Conservation (phyloP, 2,888 invertebrate genomes). For the Acronicta aceris region DNA sequence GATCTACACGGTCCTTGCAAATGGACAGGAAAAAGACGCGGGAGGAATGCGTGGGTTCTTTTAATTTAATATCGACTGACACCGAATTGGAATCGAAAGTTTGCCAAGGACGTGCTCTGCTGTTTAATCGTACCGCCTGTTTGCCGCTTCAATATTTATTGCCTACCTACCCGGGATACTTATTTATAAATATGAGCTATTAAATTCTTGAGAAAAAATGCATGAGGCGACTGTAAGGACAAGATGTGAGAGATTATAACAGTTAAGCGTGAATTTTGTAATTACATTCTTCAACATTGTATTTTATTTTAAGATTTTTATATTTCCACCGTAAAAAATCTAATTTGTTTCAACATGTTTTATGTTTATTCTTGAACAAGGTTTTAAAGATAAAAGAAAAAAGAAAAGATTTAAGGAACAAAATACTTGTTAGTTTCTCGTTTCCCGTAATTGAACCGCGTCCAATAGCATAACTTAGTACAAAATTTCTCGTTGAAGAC, state of each 20-base stretch:
- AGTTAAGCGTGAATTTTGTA: conserved; percentile 2
- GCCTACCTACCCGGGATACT: conserved; percentile 59
- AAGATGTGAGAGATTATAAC: conserved; percentile 14
- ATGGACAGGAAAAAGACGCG: conserved; percentile 89
- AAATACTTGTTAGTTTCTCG: conserved; percentile 58
- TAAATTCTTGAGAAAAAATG: conserved; percentile 63
- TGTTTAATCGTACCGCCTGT: conserved; percentile 75
- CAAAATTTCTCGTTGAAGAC: conserved; percentile 67
- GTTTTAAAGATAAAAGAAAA: conserved; percentile 48
- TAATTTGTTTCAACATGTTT: conserved; percentile 20
- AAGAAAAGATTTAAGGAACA: conserved; percentile 50
- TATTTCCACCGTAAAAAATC: conserved; percentile 16
- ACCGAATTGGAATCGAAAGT: conserved; percentile 88
- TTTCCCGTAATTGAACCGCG: conserved; percentile 75
- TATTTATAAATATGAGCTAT: conserved; percentile 70
- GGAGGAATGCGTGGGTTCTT: conserved; percentile 87
- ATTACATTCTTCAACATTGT: conserved; percentile 3
- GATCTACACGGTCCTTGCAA: conserved; percentile 88
- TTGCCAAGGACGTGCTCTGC: conserved; percentile 82
- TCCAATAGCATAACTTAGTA: conserved; percentile 74
- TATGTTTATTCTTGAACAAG: conserved; percentile 30
- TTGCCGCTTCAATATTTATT: conserved; percentile 79
- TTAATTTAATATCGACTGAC: conserved; percentile 89
- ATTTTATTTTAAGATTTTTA: conserved; percentile 2
- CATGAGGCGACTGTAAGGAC: conserved; percentile 36